Conservation (phyloP, 2,113 vertebrate species). For the Oostethus manadensis region DNA sequence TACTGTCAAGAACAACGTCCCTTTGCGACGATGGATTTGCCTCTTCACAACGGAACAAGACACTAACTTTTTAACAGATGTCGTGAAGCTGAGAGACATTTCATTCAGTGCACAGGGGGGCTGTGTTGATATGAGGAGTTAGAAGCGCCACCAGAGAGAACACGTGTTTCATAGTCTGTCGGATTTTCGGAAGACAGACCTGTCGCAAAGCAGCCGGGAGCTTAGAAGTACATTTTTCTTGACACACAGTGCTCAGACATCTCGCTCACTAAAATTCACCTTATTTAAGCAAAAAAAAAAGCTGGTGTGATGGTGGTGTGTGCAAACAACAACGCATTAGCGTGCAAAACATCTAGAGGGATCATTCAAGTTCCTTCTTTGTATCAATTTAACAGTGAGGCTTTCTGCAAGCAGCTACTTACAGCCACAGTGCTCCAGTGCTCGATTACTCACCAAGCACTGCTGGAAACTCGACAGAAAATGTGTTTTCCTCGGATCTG, state of each 20-base stretch:
- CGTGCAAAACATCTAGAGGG: constrained; percentile 56
- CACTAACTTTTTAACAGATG: constrained; percentile 66
- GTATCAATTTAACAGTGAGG: constrained; percentile 60
- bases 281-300: constrained; percentile 25
- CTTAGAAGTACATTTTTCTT: constrained; percentile 43
- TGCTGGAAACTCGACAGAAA: constrained; percentile 69
- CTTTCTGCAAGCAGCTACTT: constrained; percentile 65
- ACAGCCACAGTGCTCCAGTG: constrained; percentile 47
- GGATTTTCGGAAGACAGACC: constrained; percentile 41
- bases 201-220: constrained; percentile 46
- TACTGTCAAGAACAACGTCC: constrained; percentile 55
- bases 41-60: constrained; percentile 59
- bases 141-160: constrained; percentile 48
- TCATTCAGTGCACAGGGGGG: constrained; percentile 56
- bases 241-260: constrained; percentile 48
- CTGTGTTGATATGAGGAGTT: constrained; percentile 55
- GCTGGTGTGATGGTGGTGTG: constrained; percentile 39
- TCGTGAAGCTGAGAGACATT: constrained; percentile 65
- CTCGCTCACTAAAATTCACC: constrained; percentile 21
- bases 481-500: constrained; percentile 66
- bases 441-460: constrained; percentile 67
- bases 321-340: constrained; percentile 53
- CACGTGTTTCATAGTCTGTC: constrained; percentile 38
- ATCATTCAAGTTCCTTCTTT: constrained; percentile 48
- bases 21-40: constrained; percentile 53